Base-by-base conservation (phyloP, 2,888 invertebrate genomes). In the Caenorhabditis macrosperma region DNA sequence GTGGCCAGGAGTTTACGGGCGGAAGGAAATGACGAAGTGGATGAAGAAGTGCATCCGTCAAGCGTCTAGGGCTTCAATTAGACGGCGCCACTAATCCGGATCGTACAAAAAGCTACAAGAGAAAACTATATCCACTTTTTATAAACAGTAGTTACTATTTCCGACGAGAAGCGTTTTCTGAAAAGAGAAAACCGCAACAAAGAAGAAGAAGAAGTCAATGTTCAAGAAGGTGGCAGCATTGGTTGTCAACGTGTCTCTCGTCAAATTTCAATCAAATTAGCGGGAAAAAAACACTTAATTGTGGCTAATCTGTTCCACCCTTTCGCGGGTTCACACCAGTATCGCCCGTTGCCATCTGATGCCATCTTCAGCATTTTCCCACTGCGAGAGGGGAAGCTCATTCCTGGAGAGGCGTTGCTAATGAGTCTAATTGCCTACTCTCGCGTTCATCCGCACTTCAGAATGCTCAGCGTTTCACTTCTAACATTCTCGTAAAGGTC, bases 191-290 rank as follows among this genome's bases (percentile, higher is more conserved):
- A 38, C 12, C 38, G 3, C 3, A 46, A 46, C 17, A 20, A 46
- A 6, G 5, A 44, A 4, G 17, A 46, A 38, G 52, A 52, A 61
- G 63, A 57, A 46, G 52, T 46, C 44, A 71, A 55, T 63, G 63
- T 52, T 71, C 54, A 54, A 54, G 28, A 38, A 5, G 5, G 38
- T 12, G 15, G 15, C 38, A 0, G 26, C 33, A 7, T 55, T 26
- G 17, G 12, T 54, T 38, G 57, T 38, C 57, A 57, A 1, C 22
- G 38, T 15, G 38, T 57, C 22, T 57, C 57, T 72, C 71, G 54
- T 71, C 48, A 64, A 63, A 64, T 72, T 72, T 64, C 72, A 72
- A 64, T 72, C 72, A 72, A 72, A 64, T 64, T 64, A 57, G 55
- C 30, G 57, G 64, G 57, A 57, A 57, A 72, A n/a, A 72, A 72